Evolutionary conservation across 2,113 vertebrate species (phyloP).

Genomic region (Tragulus kanchil): DNA sequence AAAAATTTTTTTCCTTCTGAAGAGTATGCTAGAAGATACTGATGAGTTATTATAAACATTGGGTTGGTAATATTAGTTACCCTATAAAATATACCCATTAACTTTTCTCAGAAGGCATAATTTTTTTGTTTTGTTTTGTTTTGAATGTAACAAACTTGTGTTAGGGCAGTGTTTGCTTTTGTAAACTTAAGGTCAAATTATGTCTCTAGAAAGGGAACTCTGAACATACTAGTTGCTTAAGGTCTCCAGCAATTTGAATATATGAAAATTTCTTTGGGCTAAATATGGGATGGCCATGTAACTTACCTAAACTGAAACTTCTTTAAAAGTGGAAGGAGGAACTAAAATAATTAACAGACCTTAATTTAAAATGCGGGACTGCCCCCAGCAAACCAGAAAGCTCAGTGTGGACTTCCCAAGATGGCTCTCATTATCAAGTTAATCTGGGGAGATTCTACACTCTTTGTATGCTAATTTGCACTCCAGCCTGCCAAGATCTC

Average conservation of each 20-base stretch:
- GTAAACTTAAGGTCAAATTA: constrained; percentile 37
- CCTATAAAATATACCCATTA: neutral
- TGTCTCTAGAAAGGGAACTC: constrained; percentile 3
- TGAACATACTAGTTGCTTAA: neutral
- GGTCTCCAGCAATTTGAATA: neutral
- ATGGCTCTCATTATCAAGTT: neutral
- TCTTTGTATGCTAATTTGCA: neutral
- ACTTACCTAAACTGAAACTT: neutral
- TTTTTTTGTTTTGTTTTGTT: neutral
- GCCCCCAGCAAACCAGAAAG: neutral
- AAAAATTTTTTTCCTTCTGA: neutral
- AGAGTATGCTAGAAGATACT: neutral
- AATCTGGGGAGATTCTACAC: neutral
- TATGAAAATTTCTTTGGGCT: constrained; percentile 3
- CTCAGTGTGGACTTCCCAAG: neutral
- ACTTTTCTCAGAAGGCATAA: constrained; percentile 5
- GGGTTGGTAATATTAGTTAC: neutral
- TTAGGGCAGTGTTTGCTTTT: constrained; percentile 8
- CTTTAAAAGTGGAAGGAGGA: neutral
- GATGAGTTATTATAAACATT: neutral
- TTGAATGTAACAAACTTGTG: neutral
- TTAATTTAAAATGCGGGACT: neutral
- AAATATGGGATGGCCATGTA: neutral
- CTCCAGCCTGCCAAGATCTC: neutral
- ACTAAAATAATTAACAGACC: neutral